Percentiles rank a stretch among this genome's conserved stretches.
Conservation (phyloP, 2,113 vertebrate species). For the Azemiops feae region DNA sequence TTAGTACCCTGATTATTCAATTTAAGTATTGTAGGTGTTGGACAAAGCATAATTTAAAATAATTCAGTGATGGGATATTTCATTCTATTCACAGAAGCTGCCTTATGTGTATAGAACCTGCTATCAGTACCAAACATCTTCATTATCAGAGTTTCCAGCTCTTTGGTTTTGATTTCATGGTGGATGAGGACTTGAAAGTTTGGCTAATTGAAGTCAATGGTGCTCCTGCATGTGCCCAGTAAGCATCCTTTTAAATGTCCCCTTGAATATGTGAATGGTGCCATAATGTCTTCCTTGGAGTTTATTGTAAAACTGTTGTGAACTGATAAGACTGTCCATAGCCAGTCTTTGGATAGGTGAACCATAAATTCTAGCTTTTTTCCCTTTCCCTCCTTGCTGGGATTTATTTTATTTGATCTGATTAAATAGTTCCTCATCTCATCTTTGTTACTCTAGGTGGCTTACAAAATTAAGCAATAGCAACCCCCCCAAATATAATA, state of each 20-base stretch:
- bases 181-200: constrained; percentile 92
- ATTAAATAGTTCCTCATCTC: neutral
- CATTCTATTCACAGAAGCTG: constrained; percentile 81
- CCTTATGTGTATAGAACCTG: constrained; percentile 89
- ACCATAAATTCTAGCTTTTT: too few relatives aligned
- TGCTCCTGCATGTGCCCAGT: constrained; percentile 97
- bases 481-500: neutral
- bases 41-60: neutral
- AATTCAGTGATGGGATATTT: neutral
- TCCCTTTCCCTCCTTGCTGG: neutral
- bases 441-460: neutral
- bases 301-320: neutral
- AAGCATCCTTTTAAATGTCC: constrained; percentile 60
- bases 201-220: constrained; percentile 99
- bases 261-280: neutral
- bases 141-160: constrained; percentile 99
- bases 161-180: constrained; percentile 98
- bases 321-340: neutral
- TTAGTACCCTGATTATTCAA: neutral
- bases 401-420: neutral
- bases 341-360: neutral
- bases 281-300: neutral
- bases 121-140: constrained; percentile 93
- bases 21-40: neutral
- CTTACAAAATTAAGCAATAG: neutral